Evolutionary conservation across 1,140 invertebrate genomes (phyloP).

Genomic region (Habropoda laboriosa): DNA sequence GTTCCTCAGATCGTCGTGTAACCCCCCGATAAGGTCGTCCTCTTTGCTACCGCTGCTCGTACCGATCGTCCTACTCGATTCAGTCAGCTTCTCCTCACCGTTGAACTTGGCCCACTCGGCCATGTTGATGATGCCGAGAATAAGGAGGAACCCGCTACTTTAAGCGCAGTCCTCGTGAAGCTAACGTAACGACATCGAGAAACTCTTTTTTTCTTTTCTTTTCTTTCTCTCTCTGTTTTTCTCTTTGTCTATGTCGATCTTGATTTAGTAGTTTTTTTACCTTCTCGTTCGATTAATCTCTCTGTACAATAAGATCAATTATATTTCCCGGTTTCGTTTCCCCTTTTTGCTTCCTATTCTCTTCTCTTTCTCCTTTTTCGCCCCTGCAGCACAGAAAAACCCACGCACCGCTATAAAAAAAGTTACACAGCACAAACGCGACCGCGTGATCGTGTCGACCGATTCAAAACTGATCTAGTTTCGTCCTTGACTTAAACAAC

Average conservation of each 20-base stretch:
- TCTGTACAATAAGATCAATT: not conserved
- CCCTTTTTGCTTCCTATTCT: not conserved
- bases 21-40: not conserved
- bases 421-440: conserved; percentile 18
- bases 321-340: not conserved
- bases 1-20: not conserved
- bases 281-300: not conserved
- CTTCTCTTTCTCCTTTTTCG: not conserved
- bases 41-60: not conserved
- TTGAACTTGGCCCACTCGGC: conserved; percentile 77
- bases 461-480: conserved; percentile 71
- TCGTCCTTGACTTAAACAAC: conserved; percentile 79
- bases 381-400: conserved; percentile 6
- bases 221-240: not conserved
- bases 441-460: conserved; percentile 17
- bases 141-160: not conserved
- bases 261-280: not conserved
- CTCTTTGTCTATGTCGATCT: not conserved
- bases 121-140: conserved; percentile 58
- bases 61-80: conserved; percentile 29
- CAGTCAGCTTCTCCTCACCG: conserved; percentile 60
- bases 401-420: conserved; percentile 9
- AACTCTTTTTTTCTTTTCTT: not conserved
- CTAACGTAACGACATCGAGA: conserved; percentile 4
- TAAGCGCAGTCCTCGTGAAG: not conserved